Evolutionary conservation across 1,140 invertebrate genomes (phyloP).

Genomic region (Zaprionus gabonicus): DNA sequence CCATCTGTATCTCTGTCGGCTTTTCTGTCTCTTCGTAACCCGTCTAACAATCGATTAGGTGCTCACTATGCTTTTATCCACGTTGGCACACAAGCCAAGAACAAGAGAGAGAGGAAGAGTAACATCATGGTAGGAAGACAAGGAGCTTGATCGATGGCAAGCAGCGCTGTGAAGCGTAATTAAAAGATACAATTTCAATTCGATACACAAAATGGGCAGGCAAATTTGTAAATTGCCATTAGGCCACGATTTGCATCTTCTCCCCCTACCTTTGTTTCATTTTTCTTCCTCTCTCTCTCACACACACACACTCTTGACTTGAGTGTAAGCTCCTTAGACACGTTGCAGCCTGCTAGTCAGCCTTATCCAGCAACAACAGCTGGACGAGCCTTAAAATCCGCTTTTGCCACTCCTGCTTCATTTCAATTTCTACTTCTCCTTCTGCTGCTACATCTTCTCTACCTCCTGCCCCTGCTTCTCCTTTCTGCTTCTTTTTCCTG

Average conservation of each 20-base stretch:
- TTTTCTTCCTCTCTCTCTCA: background rate
- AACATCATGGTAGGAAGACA: background rate
- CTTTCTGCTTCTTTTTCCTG: background rate
- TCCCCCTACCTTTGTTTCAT: background rate
- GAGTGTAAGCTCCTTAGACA: constrained; percentile 42
- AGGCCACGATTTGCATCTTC: constrained; percentile 60
- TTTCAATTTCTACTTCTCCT: background rate
- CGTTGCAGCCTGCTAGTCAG: constrained; percentile 7
- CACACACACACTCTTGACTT: constrained; percentile 4
- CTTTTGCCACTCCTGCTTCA: background rate
- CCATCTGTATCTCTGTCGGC: background rate
- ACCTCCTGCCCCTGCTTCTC: constrained; percentile 23
- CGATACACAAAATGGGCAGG: constrained; percentile 33
- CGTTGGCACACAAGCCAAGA: constrained; percentile 26
- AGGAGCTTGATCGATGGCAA: constrained; percentile 32
- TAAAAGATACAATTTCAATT: constrained; percentile 63
- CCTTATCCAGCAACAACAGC: constrained; percentile 42
- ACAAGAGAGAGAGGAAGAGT: background rate
- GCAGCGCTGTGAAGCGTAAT: constrained; percentile 52
- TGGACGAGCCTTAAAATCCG: constrained; percentile 5
- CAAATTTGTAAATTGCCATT: constrained; percentile 66
- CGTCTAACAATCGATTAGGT: background rate
- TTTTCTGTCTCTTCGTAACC: background rate
- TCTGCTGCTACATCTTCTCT: background rate
- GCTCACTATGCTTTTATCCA: constrained; percentile 12